phyloP scores from a whole-genome alignment of 2,888 invertebrate species.

The Eledona agricola region DNA sequence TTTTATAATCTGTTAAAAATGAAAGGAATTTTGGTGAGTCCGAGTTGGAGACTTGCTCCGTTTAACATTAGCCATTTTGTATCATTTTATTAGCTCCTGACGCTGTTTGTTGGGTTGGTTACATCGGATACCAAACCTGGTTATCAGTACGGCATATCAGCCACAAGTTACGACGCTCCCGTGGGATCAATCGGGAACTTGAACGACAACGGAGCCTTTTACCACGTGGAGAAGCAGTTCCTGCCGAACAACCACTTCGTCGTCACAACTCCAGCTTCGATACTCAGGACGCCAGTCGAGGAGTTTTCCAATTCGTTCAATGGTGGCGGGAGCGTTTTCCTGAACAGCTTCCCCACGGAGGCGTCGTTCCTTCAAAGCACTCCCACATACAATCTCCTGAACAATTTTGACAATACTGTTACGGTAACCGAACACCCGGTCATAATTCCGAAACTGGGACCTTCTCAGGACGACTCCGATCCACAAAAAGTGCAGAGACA shows the following conservation, averaged over 20 bases:
- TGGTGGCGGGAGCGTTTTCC: neutral
- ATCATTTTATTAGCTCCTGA: constrained; percentile 5
- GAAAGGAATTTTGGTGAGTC: constrained; percentile 56
- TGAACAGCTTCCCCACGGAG: too few species aligned
- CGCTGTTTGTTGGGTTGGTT: constrained; percentile 62
- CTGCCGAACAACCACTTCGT: neutral
- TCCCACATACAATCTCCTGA: too few species aligned
- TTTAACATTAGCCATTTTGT: constrained; percentile 1
- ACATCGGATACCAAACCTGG: constrained; percentile 5
- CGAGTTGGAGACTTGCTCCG: neutral
- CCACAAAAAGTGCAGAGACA: constrained; percentile 50
- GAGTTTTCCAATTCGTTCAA: constrained; percentile 5
- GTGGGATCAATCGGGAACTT: constrained; percentile 44
- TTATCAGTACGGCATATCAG: constrained; percentile 63
- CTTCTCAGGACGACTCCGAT: constrained; percentile 6
- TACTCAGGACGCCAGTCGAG: constrained; percentile 22
- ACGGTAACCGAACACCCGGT: too few species aligned
- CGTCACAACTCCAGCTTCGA: constrained; percentile 1
- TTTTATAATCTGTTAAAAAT: constrained; percentile 25
- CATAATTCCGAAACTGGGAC: neutral
- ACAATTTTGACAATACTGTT: too few species aligned
- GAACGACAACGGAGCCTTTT: constrained; percentile 9
- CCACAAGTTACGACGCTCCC: constrained; percentile 63
- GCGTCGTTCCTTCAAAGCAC: too few species aligned
- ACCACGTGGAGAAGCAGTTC: constrained; percentile 7